These are phyloP conservation scores for Araneus ventricosus DNA, from an alignment of 1,140 invertebrate species.

Conservation along the genomic window DNA sequence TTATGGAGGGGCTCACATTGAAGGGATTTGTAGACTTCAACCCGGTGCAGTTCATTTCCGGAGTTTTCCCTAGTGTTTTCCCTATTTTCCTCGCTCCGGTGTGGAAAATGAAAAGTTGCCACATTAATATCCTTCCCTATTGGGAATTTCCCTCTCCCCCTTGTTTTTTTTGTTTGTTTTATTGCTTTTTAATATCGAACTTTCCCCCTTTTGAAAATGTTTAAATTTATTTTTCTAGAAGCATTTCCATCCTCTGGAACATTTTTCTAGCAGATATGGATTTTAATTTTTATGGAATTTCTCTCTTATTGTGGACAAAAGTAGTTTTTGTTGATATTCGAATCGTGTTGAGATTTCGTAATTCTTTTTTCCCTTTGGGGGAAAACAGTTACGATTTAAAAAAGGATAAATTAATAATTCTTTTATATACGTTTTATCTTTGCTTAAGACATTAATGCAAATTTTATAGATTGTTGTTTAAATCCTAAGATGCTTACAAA, in stretches of 20 bases:
- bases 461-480: too few relatives aligned
- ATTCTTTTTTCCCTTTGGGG: too few relatives aligned
- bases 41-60: not conserved
- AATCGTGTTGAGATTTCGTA: too few relatives aligned
- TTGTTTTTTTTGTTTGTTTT: not conserved
- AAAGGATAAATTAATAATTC: too few relatives aligned
- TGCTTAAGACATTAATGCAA: too few relatives aligned
- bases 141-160: not conserved
- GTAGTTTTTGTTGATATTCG: too few relatives aligned
- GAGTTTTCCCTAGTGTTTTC: not conserved
- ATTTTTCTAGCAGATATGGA: not conserved
- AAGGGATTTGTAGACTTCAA: not conserved
- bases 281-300: constrained; percentile 4
- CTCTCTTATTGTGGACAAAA: too few relatives aligned
- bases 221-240: not conserved
- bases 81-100: not conserved
- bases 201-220: not conserved
- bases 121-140: constrained; percentile 37
- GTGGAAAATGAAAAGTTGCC: constrained; percentile 15
- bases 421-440: too few relatives aligned
- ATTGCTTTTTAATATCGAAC: constrained; percentile 26
- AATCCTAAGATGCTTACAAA: too few relatives aligned
- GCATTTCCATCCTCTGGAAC: not conserved
- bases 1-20: not conserved
- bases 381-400: too few relatives aligned